These are phyloP conservation scores for Piprites chloris DNA, from an alignment of 2,113 vertebrate genomes.

Conservation along the genomic window DNA sequence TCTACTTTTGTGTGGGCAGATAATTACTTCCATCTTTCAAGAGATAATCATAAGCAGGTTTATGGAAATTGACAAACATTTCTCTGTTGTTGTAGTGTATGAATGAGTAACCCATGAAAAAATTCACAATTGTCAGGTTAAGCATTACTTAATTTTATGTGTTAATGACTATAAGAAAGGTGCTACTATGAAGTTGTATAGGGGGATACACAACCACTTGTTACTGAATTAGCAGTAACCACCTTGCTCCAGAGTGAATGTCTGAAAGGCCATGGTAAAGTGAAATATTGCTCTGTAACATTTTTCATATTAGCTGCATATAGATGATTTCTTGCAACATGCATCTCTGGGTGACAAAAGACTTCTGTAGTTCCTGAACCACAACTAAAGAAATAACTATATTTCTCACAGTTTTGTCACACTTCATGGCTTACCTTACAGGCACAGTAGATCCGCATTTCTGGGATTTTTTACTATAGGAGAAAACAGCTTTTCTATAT, in stretches of 20 bases:
- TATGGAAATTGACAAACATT: neutral
- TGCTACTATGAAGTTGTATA: neutral
- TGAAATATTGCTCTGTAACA: neutral
- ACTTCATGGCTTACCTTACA: neutral
- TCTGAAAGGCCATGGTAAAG: neutral
- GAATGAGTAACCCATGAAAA: neutral
- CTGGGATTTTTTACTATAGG: neutral
- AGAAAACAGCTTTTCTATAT: neutral
- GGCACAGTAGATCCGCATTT: neutral
- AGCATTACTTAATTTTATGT: neutral
- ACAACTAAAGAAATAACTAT: neutral
- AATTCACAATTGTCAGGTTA: neutral
- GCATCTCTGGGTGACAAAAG: neutral
- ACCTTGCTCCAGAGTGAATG: neutral
- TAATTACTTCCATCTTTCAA: slow-evolving; percentile 11
- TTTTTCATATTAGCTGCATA: neutral
- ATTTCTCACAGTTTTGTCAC: neutral
- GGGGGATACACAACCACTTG: neutral
- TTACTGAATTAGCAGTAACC: neutral
- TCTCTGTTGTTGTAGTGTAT: neutral
- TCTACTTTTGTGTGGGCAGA: neutral
- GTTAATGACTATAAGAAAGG: neutral
- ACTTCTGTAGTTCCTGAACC: neutral
- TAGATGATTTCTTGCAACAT: neutral
- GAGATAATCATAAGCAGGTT: neutral